phyloP scores from a whole-genome alignment of 1,140 invertebrate genomes.

The Anagrus nilaparvatae region DNA sequence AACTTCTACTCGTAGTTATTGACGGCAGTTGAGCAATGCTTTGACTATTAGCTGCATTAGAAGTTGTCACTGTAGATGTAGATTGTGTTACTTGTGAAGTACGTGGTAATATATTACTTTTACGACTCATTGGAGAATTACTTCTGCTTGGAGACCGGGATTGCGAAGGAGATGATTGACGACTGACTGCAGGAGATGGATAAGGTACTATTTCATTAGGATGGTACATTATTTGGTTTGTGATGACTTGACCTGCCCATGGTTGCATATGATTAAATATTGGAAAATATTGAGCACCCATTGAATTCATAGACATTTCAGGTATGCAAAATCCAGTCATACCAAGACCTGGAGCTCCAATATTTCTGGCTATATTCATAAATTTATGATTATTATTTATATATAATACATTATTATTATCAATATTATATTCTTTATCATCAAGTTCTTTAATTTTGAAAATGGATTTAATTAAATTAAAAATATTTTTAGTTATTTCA shows the following conservation, averaged over 20 bases:
- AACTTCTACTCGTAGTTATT: conserved; percentile 25
- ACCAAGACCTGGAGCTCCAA: conserved; percentile 36
- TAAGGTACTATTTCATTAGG: conserved; percentile 32
- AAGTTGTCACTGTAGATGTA: conserved; percentile 25
- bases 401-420: no score
- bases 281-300: conserved; percentile 38
- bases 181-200: conserved; percentile 41
- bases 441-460: neutral
- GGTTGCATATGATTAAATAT: conserved; percentile 35
- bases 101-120: conserved; percentile 20
- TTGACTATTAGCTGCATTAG: conserved; percentile 24
- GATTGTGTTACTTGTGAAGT: conserved; percentile 28
- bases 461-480: neutral
- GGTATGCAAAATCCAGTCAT: conserved; percentile 32
- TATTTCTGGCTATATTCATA: conserved; percentile 32
- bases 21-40: conserved; percentile 25
- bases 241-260: conserved; percentile 33
- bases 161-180: conserved; percentile 41
- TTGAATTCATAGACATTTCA: conserved; percentile 34
- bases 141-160: conserved; percentile 39
- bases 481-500: no score
- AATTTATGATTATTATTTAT: conserved; percentile 30
- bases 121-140: conserved; percentile 30
- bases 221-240: conserved; percentile 38
- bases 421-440: no score